Evolutionary conservation across 2,797 vertebrate species (phyloP), one percentile per base, ranked within the genome.

Genomic region (Lutjanus argentimaculatus): DNA sequence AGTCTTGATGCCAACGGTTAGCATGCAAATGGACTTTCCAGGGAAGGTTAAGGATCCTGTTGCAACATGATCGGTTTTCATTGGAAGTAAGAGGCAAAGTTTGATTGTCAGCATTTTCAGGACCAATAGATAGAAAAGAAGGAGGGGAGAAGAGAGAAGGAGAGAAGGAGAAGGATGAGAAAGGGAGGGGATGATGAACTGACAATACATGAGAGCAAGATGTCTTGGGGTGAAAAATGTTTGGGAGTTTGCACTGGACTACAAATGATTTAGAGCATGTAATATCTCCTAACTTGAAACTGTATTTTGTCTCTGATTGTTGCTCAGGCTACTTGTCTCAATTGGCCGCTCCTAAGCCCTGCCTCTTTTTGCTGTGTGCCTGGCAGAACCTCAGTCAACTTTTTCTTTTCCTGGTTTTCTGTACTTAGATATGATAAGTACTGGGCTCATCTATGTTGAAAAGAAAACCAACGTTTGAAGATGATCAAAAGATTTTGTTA

Each of bases 1-100:
- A 74, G 68, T 53, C 36, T 69, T 57, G 49, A 61, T 73, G 65
- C 46, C 75, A 82, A n/a, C 16, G 72, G 62, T 70, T 76, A 65
- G 43, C 40, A 19, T 75, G 51, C 65, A 59, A 72, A 70, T 53
- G 5, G 49, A 55, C 52, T 66, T 83, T 73, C 52, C 48, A 63
- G 45, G 65, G 65, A 82, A 52, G 45, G 82, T 74, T 42, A 19
- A 46, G 14, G 25, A 46, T 63, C 40, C 15, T 67, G 51, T 58
- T 2, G n/a, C 45, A 67, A 75, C 43, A 77, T 55, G 64, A 77
- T 77, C 21, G 0, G 10, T 55, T 74, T 81, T 78, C 25, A 62
- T 30, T 30, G 75, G 52, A 76, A 71, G 63, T 2, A 43, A 48
- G 5, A 62, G 9, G 42, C 3, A 36, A n/a, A 21, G 62, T 78